phyloP scores from a whole-genome alignment of 2,888 invertebrate genomes.

The Pseudolycoriella hygida region DNA sequence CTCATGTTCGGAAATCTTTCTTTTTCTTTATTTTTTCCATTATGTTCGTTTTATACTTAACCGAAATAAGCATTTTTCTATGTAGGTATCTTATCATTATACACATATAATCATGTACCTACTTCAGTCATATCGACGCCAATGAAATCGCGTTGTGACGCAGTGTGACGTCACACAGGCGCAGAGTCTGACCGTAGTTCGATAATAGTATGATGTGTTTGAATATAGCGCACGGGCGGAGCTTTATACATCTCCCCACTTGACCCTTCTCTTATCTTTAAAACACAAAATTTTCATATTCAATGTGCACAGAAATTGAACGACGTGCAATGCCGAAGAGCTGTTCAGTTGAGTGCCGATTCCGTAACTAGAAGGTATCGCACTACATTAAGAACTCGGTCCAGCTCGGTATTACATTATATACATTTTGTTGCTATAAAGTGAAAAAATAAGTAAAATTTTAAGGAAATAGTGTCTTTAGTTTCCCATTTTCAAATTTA shows the following conservation, averaged over 20 bases:
- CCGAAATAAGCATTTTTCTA: too few species aligned
- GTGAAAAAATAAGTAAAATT: constrained; percentile 1
- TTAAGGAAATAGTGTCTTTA: constrained; percentile 4
- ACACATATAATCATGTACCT: neutral
- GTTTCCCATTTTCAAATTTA: neutral
- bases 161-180: constrained; percentile 19
- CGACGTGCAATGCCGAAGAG: constrained; percentile 1
- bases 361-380: constrained; percentile 26
- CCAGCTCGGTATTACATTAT: constrained; percentile 10
- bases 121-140: constrained; percentile 9
- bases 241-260: neutral
- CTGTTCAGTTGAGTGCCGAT: constrained; percentile 28
- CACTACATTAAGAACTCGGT: constrained; percentile 12
- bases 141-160: constrained; percentile 16
- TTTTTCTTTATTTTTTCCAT: too few species aligned
- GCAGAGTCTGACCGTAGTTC: constrained; percentile 9
- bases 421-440: constrained; percentile 6
- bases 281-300: neutral
- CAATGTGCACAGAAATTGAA: neutral
- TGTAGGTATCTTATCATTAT: too few species aligned
- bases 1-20: too few species aligned
- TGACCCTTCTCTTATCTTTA: neutral
- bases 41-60: too few species aligned
- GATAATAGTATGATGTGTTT: neutral
- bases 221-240: constrained; percentile 2